Conservation (phyloP, 2,888 invertebrate species). For the Saturnia pavonia region DNA sequence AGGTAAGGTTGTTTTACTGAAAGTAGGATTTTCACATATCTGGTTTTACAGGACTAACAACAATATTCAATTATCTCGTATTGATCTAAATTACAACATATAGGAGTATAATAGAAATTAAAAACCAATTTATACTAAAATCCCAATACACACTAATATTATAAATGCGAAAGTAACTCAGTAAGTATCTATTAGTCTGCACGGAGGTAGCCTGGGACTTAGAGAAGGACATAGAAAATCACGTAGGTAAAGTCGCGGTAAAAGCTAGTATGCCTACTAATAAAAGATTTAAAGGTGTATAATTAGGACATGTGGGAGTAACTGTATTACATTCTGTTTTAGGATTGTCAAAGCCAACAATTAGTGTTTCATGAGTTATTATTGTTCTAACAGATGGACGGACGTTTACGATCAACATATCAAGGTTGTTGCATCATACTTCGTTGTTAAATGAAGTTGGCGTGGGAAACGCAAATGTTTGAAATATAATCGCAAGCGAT, state of each 20-base stretch:
- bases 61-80: too few relatives aligned
- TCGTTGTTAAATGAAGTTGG: neutral
- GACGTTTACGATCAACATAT: slow-evolving; percentile 10
- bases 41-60: too few relatives aligned
- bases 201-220: too few relatives aligned
- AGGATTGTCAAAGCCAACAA: slow-evolving; percentile 4
- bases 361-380: slow-evolving; percentile 21
- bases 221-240: too few relatives aligned
- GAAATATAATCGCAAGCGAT: neutral
- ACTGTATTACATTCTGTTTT: neutral
- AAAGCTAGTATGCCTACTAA: too few relatives aligned
- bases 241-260: too few relatives aligned
- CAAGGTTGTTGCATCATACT: slow-evolving; percentile 4
- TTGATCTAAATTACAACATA: too few relatives aligned
- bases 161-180: too few relatives aligned
- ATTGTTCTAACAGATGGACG: slow-evolving; percentile 8
- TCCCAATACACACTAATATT: neutral
- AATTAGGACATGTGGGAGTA: slow-evolving; percentile 1
- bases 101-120: too few relatives aligned
- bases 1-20: too few relatives aligned
- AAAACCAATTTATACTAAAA: neutral
- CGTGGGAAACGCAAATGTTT: slow-evolving; percentile 3
- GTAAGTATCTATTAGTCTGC: too few relatives aligned
- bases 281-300: neutral
- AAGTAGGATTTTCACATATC: too few relatives aligned